A percentile compares a stretch with the other conserved stretches of the same genome.
Conservation (phyloP, 2,797 vertebrate species). For the Pipistrellus nathusii region DNA sequence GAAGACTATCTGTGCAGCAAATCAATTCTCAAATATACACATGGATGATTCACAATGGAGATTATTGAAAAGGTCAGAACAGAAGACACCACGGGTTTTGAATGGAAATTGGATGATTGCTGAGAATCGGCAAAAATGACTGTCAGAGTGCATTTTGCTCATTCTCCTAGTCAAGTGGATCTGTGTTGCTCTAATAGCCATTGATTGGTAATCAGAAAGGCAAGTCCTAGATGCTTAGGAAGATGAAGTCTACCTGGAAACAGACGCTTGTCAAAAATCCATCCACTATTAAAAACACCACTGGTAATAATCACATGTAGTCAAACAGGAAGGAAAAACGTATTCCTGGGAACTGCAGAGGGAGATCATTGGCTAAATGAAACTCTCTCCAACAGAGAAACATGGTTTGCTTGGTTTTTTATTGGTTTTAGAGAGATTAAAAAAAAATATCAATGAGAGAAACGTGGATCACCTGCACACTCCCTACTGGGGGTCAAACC, state of each 20-base stretch:
- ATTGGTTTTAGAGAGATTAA: too few relatives aligned
- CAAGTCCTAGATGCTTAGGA: constrained; percentile 20
- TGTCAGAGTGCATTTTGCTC: neutral
- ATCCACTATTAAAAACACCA: neutral
- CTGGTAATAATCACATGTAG: neutral
- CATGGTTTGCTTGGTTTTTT: too few relatives aligned
- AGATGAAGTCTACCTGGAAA: constrained; percentile 24
- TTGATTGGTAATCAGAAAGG: constrained; percentile 24
- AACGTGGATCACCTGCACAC: too few relatives aligned
- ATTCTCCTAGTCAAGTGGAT: constrained; percentile 30
- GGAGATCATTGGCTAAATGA: neutral
- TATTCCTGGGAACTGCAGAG: neutral
- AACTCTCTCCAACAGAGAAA: neutral
- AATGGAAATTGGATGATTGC: constrained; percentile 48
- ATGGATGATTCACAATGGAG: constrained; percentile 33
- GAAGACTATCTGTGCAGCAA: constrained; percentile 41
- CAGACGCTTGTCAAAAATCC: constrained; percentile 12
- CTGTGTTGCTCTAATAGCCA: neutral
- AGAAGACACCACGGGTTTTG: constrained; percentile 5
- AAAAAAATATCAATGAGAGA: neutral
- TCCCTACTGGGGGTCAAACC: too few relatives aligned
- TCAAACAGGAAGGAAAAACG: neutral
- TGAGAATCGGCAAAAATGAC: constrained; percentile 58
- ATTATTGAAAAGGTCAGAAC: constrained; percentile 61
- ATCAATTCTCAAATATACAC: constrained; percentile 52